A percentile compares a stretch with the other conserved stretches of the same genome.
Conservation (phyloP, 2,113 vertebrate species). For the Leucoraja erinaceus region DNA sequence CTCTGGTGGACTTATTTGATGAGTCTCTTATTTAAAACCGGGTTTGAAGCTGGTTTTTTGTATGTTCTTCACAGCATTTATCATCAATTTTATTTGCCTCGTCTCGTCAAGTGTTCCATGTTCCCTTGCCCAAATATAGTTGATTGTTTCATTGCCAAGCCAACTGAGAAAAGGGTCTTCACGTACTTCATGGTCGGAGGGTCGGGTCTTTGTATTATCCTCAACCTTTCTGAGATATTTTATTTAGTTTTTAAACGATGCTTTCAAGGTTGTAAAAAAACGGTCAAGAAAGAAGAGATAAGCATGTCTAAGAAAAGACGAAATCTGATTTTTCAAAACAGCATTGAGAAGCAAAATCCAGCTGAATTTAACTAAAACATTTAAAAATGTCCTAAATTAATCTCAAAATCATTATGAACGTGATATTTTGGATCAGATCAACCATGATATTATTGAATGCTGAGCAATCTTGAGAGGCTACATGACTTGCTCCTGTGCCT, state of each 20-base stretch:
- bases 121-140: constrained; percentile 63
- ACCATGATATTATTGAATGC: no score
- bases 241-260: constrained; percentile 65
- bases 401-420: background rate
- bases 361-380: background rate
- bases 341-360: background rate
- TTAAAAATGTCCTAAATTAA: background rate
- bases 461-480: no score
- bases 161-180: constrained; percentile 68
- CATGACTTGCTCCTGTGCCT: no score
- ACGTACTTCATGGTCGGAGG: constrained; percentile 73
- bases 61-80: constrained; percentile 66
- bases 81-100: constrained; percentile 62
- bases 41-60: constrained; percentile 63
- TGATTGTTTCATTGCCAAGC: constrained; percentile 70
- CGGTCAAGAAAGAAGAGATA: constrained; percentile 34
- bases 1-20: constrained; percentile 73
- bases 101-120: constrained; percentile 62
- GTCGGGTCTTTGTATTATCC: constrained; percentile 63
- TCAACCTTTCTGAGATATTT: constrained; percentile 66
- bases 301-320: background rate
- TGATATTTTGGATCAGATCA: background rate
- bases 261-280: constrained; percentile 43
- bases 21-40: constrained; percentile 66
- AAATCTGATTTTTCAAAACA: background rate